Base-by-base conservation (phyloP, 37 sponge, comb jelly and placozoan species). In the Haliclona indistincta region DNA sequence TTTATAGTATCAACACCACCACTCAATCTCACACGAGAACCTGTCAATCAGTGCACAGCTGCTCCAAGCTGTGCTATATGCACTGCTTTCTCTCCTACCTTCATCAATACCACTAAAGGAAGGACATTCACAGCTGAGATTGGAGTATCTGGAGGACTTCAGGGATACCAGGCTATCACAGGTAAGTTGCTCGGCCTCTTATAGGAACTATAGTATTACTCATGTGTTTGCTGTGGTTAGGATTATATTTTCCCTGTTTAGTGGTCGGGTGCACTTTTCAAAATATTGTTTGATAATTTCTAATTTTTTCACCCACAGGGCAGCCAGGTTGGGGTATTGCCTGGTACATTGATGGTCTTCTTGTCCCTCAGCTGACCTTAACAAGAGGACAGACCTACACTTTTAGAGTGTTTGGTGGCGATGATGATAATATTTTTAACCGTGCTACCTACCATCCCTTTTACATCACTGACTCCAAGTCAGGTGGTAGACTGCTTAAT, bases 361-460 rank as follows among this genome's bases (percentile, higher is more conserved):
- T 81, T 37, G 62, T 86, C 28, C 88, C 92, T 38, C 76, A 81
- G 55, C 71, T 86, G 23, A 56, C 49, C 34, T 84, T 86, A 20
- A 54, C 72, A 40, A 64, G 88, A 41, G 88, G 88, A 45, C 39
- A 63, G 44, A 86, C 63, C 29, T 86, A 86, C 80, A 83, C 76
- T 51, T 86, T 91, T 75, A 53, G 67, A 20, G 71, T 86, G 26
- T 43, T 75, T 1, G 92, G 88, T 70, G 92, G 92, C 20, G 38
- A 74, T 45, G 58, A 80, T 60, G 49, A 77, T 38, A 38, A 23
- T 40, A 15, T 29, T 43, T n/a, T 20, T 25, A 54, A 67, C 34
- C 15, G 20, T 15, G 36, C 80, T 38, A 60, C 54, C 30, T 83
- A 91, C 47, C 92, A 86, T 74, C 92, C 92, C 29, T 79, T 91